Evolutionary conservation across 2,888 invertebrate species (phyloP), one percentile per base, ranked within the genome.

Genomic region (Scaptomyza flava): DNA sequence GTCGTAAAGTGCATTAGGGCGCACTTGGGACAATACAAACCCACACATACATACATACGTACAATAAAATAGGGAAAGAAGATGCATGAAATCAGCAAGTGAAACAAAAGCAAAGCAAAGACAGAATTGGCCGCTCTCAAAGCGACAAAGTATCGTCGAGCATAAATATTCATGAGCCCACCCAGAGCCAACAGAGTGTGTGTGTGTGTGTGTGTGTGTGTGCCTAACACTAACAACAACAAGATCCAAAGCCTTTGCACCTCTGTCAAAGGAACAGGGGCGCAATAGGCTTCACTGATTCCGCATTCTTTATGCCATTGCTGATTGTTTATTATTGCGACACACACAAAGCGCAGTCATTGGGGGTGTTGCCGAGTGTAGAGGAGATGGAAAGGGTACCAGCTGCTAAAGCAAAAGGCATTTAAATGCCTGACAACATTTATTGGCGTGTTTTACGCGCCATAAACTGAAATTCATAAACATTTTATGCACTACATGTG

Each of bases 381-480:
- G 17, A 17, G 17, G 1, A 17, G 17, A 17, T 36, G 47, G 34
- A 45, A 50, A 67, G 72, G 52, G 77, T 66, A 72, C 51, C 77
- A 77, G 68, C 60, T 60, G 74, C 51, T 68, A 67, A 71, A 58
- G 58, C 65, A 64, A 65, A 57, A 69, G 73, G 74, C 79, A 79
- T 81, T 89, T 87, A 77, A 87, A 81, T 89, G 87, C 85, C 72
- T 71, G 68, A 68, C 70, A 78, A 87, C 86, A 87, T 86, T 86
- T 86, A 86, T 89, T 89, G 89, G 88, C 83, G 78, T 89, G 89
- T 87, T 87, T 87, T 89, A 85, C 89, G 86, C 89, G 84, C 89
- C 89, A 87, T 87, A 89, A 87, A 87, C 84, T 87, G 81, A 87
- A 83, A 83, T 83, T 83, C 83, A 83, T 83, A 83, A 83, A 83